Evolutionary conservation across 2,113 vertebrate genomes (phyloP).

Genomic region (Nycticorax nycticorax): DNA sequence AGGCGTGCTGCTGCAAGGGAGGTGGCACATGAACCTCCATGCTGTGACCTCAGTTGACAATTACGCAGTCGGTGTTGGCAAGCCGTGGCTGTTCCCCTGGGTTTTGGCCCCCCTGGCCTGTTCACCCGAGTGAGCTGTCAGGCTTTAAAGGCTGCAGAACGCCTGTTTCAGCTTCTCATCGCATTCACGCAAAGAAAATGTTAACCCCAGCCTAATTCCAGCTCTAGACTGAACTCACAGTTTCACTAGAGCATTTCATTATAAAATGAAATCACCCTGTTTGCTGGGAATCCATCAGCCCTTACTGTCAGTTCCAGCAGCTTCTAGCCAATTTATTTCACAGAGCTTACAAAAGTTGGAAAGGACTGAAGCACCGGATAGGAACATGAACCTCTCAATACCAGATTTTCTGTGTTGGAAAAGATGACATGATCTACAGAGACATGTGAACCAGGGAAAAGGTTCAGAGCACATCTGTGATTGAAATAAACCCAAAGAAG

Average conservation of each 20-base stretch:
- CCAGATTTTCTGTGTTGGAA: conserved; percentile 40
- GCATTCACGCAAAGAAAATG: neutral
- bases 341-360: conserved; percentile 24
- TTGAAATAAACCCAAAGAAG: neutral
- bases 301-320: neutral
- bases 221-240: neutral
- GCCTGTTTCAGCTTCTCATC: neutral
- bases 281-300: neutral
- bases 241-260: neutral
- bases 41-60: neutral
- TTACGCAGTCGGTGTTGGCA: neutral
- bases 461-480: conserved; percentile 35
- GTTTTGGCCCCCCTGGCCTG: neutral
- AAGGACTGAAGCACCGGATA: neutral
- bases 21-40: neutral
- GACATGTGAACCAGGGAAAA: neutral
- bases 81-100: neutral
- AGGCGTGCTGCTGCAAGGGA: neutral
- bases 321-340: conserved; percentile 26
- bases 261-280: neutral
- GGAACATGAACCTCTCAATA: neutral
- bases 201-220: neutral
- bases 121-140: neutral
- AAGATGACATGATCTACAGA: conserved; percentile 16
- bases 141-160: neutral